A percentile compares a stretch with the other conserved stretches of the same genome.
phyloP scores from a whole-genome alignment of 2,888 invertebrate species.

The Drosophila mimetica region DNA sequence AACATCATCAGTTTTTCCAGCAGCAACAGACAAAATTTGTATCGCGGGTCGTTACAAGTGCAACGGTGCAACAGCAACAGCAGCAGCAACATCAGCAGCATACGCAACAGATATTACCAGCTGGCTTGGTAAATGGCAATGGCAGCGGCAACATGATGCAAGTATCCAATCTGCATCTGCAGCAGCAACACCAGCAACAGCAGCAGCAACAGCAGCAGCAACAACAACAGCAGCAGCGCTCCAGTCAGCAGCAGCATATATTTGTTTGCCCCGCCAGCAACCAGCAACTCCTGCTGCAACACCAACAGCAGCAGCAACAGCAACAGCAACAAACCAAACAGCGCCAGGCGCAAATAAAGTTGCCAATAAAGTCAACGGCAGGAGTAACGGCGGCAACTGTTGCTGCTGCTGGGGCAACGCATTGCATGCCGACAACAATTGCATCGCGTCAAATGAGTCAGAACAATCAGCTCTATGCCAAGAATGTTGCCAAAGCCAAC shows the following conservation, averaged over 20 bases:
- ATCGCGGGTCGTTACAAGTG: constrained; percentile 77
- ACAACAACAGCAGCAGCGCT: constrained; percentile 59
- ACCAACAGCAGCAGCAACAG: constrained; percentile 53
- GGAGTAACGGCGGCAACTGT: constrained; percentile 32
- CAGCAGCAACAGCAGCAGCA: constrained; percentile 53
- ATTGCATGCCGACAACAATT: constrained; percentile 69
- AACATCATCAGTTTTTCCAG: constrained; percentile 56
- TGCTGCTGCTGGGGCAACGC: constrained; percentile 48
- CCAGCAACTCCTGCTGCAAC: constrained; percentile 60
- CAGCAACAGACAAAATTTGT: constrained; percentile 73
- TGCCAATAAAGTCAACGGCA: constrained; percentile 60
- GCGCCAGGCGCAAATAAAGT: constrained; percentile 62
- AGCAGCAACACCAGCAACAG: constrained; percentile 54
- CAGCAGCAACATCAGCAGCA: constrained; percentile 56
- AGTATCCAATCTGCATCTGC: constrained; percentile 48
- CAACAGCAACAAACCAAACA: constrained; percentile 62
- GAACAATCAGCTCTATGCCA: constrained; percentile 66
- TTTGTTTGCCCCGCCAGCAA: constrained; percentile 63
- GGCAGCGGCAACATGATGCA: constrained; percentile 61
- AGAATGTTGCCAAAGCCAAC: constrained; percentile 66
- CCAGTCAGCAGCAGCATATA: constrained; percentile 53
- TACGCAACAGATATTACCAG: constrained; percentile 71
- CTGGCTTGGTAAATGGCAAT: constrained; percentile 80
- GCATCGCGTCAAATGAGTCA: constrained; percentile 73
- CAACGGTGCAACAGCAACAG: constrained; percentile 67